Evolutionary conservation across 2,888 invertebrate genomes (phyloP), one percentile per base, ranked within the genome.

Genomic region (Syritta pipiens): DNA sequence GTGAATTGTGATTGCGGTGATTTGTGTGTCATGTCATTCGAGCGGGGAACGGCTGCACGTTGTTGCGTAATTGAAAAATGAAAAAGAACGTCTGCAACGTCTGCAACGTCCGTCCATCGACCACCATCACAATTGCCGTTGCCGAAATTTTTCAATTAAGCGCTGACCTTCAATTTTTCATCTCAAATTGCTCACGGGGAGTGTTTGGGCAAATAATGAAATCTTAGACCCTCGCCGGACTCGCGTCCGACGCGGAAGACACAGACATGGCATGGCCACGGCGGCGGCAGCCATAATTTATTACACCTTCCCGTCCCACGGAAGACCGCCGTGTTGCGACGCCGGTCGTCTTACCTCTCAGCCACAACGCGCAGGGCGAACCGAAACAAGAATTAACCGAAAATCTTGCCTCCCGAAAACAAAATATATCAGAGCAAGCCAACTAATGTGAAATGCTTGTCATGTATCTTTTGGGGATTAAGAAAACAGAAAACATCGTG

Each of bases 161-260:
- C 53, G 55, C 67, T 62, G 77, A 67, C 72, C 77, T 71, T 79
- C 60, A 79, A 79, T 79, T 62, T 77, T 72, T 79, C 65, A 72
- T 74, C 63, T 30, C 48, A 60, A 63, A 57, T 67, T 77, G 77
- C 69, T 72, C 4, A 35, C 67, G 57, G 69, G 72, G 22, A 57
- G 53, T 76, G 60, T 57, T 76, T 60, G 69, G 32, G 82, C 83
- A 84, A 84, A 83, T 84, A 83, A 84, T 84, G 84, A 84, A 84
- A 84, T 81, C 83, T 84, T 82, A 84, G 83, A 84, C 83, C 83
- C 77, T 81, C 82, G 12, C 3, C 7, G 3, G n/a, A 2, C 32
- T 35, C 28, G 20, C n/a, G n/a, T n/a, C n/a, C 6, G 2, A 17
- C 14, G 7, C 17, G 12, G 14, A 28, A 7, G 28, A n/a, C 35